Evolutionary conservation across 2,888 invertebrate genomes (phyloP), one percentile per base, ranked within the genome.

Genomic region (Patella caerulea): DNA sequence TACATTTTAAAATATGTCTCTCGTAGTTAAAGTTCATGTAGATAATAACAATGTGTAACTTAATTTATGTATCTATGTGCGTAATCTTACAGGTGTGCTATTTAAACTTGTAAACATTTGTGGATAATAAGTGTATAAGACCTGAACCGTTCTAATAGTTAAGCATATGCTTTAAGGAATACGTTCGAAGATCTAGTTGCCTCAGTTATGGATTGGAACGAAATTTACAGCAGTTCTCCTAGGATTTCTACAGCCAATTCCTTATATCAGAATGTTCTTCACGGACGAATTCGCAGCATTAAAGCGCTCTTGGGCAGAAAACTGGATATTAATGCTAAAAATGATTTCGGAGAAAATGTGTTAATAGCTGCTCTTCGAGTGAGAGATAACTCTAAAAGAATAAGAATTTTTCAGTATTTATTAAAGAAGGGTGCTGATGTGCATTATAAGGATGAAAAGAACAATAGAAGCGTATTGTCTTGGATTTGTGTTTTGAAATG

Each of bases 311-410:
- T 90, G 69, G 85, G 85, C 65, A 83, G 84, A n/a, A 87, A 87
- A 0, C 80, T 84, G 5, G 82, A 84, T 56, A 76, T 87, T 7
- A 86, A 86, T 72, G 79, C 82, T n/a, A 82, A 79, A 24, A 87
- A 87, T 78, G 87, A 87, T 72, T 86, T 86, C 69, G 89, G 90
- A 0, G 85, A 85, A 74, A 87, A 83, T 65, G 83, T 87, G 2
- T 82, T 90, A 9, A 82, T 89, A 45, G 87, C 86, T 1, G 87
- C 89, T 0, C 79, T 90, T 53, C 86, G 87, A 78, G 86, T 89
- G 24, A 86, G 87, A 19, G 83, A 88, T 73, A 80, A 79, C 17
- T 78, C 77, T 12, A 84, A 85, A 72, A 78, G 90, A 52, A 76
- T 75, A 15, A 83, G 82, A 75, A 87, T 90, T 87, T 89, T 90